Percentiles rank a stretch among this genome's conserved stretches.
Conservation (phyloP, 2,888 invertebrate species). For the Drosophila borborema region DNA sequence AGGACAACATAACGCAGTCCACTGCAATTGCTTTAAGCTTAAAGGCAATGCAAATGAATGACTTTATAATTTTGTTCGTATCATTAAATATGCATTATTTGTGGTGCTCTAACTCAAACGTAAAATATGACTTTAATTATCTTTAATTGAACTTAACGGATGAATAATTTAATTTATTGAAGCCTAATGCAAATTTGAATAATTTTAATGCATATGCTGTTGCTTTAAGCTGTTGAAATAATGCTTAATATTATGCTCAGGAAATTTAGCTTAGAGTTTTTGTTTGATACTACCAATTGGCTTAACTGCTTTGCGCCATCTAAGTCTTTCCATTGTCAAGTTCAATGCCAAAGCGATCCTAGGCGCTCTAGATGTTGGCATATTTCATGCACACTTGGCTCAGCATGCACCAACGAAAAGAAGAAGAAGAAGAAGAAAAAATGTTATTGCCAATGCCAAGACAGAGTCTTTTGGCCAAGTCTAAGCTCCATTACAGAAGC, state of each 20-base stretch:
- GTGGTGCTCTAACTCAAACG: neutral
- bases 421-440: neutral
- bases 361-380: conserved; percentile 55
- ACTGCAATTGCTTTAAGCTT: conserved; percentile 15
- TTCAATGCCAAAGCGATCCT: conserved; percentile 55
- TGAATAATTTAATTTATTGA: conserved; percentile 8
- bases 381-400: conserved; percentile 68
- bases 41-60: conserved; percentile 18
- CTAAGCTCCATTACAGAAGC: conserved; percentile 16
- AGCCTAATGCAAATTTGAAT: neutral
- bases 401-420: conserved; percentile 12
- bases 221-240: neutral
- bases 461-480: conserved; percentile 33
- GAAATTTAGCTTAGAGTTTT: neutral
- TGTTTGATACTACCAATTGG: neutral
- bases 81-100: conserved; percentile 27
- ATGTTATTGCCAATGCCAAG: conserved; percentile 41
- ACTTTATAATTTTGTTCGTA: conserved; percentile 21
- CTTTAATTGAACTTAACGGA: neutral
- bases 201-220: neutral
- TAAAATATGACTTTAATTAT: conserved; percentile 4
- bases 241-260: too few relatives aligned
- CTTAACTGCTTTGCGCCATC: neutral
- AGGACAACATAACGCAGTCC: too few relatives aligned
- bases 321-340: conserved; percentile 34